phyloP scores from a whole-genome alignment of 2,113 vertebrate species.

The Bothrops jararaca region DNA sequence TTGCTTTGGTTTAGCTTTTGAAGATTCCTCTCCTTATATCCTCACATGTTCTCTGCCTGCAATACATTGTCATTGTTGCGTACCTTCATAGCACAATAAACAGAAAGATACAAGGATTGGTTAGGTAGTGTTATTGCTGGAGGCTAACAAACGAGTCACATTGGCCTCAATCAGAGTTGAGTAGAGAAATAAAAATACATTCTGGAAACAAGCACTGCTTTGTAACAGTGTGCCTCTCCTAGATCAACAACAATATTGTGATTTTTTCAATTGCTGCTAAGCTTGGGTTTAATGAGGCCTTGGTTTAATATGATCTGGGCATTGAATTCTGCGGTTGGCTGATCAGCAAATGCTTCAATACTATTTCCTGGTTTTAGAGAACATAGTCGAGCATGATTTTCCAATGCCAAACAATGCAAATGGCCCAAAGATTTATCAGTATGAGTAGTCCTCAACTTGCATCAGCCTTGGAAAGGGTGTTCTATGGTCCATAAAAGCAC shows the following conservation, averaged over 20 bases:
- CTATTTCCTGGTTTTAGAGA: not conserved
- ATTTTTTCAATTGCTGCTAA: not conserved
- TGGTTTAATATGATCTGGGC: not conserved
- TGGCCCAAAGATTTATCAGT: not conserved
- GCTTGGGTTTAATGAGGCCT: not conserved
- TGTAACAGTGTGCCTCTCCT: not conserved
- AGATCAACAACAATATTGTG: not conserved
- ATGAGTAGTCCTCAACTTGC: not conserved
- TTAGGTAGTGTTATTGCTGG: not conserved
- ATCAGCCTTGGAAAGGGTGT: not conserved
- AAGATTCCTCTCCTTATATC: not conserved
- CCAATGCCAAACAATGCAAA: not conserved
- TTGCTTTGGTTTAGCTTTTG: not conserved
- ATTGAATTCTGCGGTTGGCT: not conserved
- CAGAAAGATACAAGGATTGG: not conserved
- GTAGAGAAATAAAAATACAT: not conserved
- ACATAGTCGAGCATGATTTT: not conserved
- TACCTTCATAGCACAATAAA: not conserved
- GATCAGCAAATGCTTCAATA: not conserved
- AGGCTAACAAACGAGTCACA: not conserved
- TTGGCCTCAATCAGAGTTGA: not conserved
- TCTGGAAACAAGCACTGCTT: not conserved
- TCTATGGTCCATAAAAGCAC: not conserved
- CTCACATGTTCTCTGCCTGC: not conserved
- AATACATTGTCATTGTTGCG: not conserved